A percentile compares a stretch with the other conserved stretches of the same genome.
These are phyloP conservation scores for Brenthis hecate DNA, from an alignment of 2,888 invertebrate genomes.

Conservation along the genomic window DNA sequence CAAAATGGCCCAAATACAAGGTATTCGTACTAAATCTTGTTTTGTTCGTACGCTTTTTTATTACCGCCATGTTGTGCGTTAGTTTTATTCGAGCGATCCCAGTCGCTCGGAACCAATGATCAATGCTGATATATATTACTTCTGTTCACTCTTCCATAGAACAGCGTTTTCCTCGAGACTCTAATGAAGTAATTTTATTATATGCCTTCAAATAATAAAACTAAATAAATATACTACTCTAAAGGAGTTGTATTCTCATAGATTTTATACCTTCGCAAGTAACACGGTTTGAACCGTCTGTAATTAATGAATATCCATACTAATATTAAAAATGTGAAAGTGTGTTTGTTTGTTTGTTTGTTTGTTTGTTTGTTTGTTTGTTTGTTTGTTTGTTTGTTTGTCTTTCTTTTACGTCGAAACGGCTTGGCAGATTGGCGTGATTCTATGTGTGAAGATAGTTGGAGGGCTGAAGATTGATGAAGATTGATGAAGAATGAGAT, in stretches of 20 bases:
- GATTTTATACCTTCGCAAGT: too few relatives aligned
- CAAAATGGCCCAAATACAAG: constrained; percentile 19
- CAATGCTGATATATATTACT: constrained; percentile 17
- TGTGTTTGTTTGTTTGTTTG: too few relatives aligned
- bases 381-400: too few relatives aligned
- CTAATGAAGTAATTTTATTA: constrained; percentile 15
- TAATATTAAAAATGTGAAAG: too few relatives aligned
- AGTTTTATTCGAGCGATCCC: constrained; percentile 22
- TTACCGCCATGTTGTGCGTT: constrained; percentile 31
- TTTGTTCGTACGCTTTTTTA: constrained; percentile 37
- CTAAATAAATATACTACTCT: background rate
- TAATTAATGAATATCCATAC: too few relatives aligned
- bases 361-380: too few relatives aligned
- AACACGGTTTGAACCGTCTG: too few relatives aligned
- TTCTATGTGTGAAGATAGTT: too few relatives aligned
- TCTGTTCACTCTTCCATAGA: constrained; percentile 10
- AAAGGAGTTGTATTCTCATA: background rate
- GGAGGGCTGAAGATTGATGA: too few relatives aligned
- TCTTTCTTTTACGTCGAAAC: too few relatives aligned
- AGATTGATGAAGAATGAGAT: too few relatives aligned
- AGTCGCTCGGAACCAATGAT: constrained; percentile 23
- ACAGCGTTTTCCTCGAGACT: constrained; percentile 12
- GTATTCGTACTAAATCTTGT: constrained; percentile 27
- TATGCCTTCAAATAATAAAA: constrained; percentile 5
- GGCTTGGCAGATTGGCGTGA: too few relatives aligned